Evolutionary conservation across 2,797 vertebrate genomes (phyloP).

Genomic region (Enteromius thamalakanensis): DNA sequence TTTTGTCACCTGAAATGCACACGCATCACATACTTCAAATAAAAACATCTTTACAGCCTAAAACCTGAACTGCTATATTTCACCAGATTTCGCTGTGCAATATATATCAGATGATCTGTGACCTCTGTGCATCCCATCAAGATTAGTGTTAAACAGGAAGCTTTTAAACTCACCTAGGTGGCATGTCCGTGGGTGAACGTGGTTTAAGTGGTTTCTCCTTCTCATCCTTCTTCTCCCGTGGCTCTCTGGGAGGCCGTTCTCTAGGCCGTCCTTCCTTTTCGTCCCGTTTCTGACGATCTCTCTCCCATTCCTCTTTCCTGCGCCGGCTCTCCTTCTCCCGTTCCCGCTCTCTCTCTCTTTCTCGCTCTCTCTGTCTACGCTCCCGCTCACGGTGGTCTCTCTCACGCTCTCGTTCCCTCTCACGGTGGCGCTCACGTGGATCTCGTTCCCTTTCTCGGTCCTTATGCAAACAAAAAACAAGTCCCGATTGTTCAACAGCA

Average conservation of each 20-base stretch:
- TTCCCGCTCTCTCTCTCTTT: slow-evolving; percentile 82
- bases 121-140: neutral
- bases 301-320: slow-evolving; percentile 84
- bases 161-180: slow-evolving; percentile 79
- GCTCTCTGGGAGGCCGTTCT: slow-evolving; percentile 76
- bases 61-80: neutral
- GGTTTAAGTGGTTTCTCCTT: slow-evolving; percentile 88
- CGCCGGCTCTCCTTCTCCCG: slow-evolving; percentile 90
- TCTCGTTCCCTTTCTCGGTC: slow-evolving; percentile 81
- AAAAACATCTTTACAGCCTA: neutral
- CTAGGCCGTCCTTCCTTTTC: slow-evolving; percentile 77
- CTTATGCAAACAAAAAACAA: slow-evolving; percentile 24
- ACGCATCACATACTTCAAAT: neutral
- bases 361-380: slow-evolving; percentile 86
- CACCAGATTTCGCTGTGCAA: neutral
- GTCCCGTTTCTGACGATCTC: slow-evolving; percentile 79
- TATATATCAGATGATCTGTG: neutral
- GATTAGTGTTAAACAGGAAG: neutral
- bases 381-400: slow-evolving; percentile 90
- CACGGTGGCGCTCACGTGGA: slow-evolving; percentile 75
- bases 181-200: slow-evolving; percentile 81
- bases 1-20: no score
- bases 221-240: slow-evolving; percentile 85
- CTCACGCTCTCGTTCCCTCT: slow-evolving; percentile 86
- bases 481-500: neutral